Evolutionary conservation across 2,113 vertebrate species (phyloP).

Genomic region (Crotalus helleri): DNA sequence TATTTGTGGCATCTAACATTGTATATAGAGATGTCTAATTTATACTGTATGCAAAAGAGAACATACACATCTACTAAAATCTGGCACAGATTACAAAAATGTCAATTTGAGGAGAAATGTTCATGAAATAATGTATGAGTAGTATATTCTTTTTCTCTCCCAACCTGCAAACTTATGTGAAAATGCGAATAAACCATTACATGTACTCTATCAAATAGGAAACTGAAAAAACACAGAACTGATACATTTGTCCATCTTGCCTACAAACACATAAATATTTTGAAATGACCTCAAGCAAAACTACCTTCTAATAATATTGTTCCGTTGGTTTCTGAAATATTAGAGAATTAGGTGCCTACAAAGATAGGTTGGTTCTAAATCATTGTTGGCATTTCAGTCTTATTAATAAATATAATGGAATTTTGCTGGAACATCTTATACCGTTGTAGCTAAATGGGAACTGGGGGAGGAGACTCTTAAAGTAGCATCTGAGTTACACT

Average conservation of each 20-base stretch:
- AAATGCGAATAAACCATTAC: neutral
- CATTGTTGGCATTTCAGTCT: neutral
- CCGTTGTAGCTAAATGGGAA: neutral
- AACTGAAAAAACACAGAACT: neutral
- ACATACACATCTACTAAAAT: neutral
- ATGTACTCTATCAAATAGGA: neutral
- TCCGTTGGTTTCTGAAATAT: neutral
- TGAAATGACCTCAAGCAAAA: neutral
- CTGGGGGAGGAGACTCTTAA: neutral
- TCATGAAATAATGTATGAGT: neutral
- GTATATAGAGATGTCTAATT: neutral
- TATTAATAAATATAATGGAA: neutral
- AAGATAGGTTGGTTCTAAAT: neutral
- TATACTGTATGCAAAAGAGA: neutral
- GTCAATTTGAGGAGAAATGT: neutral
- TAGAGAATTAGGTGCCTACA: neutral
- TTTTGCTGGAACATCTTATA: neutral
- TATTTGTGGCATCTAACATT: neutral
- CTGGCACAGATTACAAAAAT: neutral
- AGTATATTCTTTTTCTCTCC: neutral
- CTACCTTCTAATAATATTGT: neutral
- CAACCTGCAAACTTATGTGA: neutral
- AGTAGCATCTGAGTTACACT: neutral
- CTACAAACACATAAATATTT: neutral
- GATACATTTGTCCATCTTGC: neutral